Evolutionary conservation across 2,888 invertebrate genomes (phyloP).

Genomic region (Poecilus cupreus): DNA sequence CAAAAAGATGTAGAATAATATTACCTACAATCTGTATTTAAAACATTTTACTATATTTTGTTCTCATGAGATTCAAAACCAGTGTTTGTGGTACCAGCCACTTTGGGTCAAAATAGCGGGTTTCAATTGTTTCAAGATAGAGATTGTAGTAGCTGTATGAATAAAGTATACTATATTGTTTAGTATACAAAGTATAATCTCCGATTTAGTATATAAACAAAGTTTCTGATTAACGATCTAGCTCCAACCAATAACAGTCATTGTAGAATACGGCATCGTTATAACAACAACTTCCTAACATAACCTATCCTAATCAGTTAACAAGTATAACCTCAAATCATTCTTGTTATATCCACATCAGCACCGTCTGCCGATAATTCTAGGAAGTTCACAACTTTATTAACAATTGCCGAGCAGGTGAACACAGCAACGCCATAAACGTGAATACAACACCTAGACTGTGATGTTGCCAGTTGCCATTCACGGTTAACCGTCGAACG

Average conservation of each 20-base stretch:
- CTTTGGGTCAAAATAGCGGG: no score
- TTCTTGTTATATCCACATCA: background rate
- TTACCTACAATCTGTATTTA: no score
- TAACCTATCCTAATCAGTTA: conserved; percentile 10
- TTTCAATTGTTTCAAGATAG: no score
- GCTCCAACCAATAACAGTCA: background rate
- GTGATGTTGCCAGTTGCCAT: background rate
- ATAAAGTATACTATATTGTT: no score
- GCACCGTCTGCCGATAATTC: conserved; percentile 5
- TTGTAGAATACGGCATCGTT: background rate
- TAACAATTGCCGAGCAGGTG: conserved; percentile 21
- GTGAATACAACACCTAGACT: background rate
- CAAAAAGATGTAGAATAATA: no score
- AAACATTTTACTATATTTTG: no score
- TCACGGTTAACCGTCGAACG: conserved; percentile 1
- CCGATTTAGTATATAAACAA: background rate
- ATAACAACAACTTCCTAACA: background rate
- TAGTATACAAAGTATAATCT: no score
- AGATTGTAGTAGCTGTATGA: no score
- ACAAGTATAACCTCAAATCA: conserved; percentile 24
- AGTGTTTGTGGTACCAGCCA: no score
- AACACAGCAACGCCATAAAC: conserved; percentile 9
- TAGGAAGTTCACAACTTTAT: conserved; percentile 5
- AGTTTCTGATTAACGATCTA: background rate
- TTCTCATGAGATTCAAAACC: no score